These are phyloP conservation scores for Saccostrea echinata DNA, from an alignment of 1,140 invertebrate genomes.

Conservation along the genomic window DNA sequence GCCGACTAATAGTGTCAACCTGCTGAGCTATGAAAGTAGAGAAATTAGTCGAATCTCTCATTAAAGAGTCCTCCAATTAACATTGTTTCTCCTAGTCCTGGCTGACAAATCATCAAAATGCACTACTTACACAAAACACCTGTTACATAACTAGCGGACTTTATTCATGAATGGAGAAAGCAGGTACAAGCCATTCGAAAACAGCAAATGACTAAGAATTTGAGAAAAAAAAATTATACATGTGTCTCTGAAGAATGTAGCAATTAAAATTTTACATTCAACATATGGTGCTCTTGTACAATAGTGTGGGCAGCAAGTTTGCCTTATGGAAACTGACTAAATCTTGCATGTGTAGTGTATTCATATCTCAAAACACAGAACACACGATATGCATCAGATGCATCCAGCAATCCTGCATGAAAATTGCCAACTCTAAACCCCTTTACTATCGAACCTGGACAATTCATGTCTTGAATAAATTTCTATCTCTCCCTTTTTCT, in stretches of 20 bases:
- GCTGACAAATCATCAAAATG: neutral
- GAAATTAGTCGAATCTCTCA: neutral
- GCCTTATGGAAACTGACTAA: neutral
- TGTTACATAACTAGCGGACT: neutral
- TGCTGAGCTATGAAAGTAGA: conserved; percentile 26
- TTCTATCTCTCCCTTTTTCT: neutral
- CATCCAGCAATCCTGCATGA: neutral
- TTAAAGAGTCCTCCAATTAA: neutral
- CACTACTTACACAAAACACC: conserved; percentile 11
- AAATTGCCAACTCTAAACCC: neutral
- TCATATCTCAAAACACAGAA: neutral
- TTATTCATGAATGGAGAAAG: neutral
- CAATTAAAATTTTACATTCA: neutral
- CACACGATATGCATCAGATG: neutral
- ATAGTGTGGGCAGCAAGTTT: neutral
- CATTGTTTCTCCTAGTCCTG: neutral
- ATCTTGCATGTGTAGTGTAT: neutral
- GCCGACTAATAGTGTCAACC: neutral
- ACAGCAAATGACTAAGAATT: neutral
- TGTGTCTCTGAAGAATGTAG: neutral
- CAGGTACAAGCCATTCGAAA: neutral
- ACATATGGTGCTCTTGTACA: neutral
- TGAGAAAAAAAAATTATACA: neutral
- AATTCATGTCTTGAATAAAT: neutral
- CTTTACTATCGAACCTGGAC: neutral